These are phyloP conservation scores for Ceuthmochares aereus DNA, from an alignment of 2,113 vertebrate genomes.

Conservation along the genomic window DNA sequence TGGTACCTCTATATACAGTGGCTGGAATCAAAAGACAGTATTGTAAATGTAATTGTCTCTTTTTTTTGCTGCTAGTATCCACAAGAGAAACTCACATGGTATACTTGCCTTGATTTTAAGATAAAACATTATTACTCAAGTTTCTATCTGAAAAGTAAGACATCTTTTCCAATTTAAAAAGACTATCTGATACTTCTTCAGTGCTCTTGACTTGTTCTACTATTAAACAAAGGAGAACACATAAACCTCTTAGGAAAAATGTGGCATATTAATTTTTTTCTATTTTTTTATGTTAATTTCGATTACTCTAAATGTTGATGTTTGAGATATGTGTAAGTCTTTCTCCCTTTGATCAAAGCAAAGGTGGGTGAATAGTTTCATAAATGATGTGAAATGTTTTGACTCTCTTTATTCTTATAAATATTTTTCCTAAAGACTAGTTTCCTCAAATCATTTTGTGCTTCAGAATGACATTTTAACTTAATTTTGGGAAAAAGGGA, in stretches of 20 bases:
- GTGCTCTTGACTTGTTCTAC: neutral
- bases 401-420: neutral
- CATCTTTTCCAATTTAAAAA: neutral
- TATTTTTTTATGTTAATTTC: neutral
- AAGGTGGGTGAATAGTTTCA: neutral
- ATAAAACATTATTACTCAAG: neutral
- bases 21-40: neutral
- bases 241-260: neutral
- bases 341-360: neutral
- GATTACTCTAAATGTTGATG: neutral
- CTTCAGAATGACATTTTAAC: neutral
- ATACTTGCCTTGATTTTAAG: too few relatives aligned
- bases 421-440: neutral
- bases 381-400: neutral
- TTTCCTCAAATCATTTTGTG: neutral
- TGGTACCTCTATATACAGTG: neutral
- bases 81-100: neutral
- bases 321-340: neutral
- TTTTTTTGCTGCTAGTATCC: neutral
- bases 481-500: neutral
- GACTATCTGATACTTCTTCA: neutral
- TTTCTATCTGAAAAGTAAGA: neutral
- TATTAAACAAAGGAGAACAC: neutral
- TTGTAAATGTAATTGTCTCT: neutral
- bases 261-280: neutral